phyloP scores from a whole-genome alignment of 1,140 invertebrate genomes.

The Drosophila ogumai region DNA sequence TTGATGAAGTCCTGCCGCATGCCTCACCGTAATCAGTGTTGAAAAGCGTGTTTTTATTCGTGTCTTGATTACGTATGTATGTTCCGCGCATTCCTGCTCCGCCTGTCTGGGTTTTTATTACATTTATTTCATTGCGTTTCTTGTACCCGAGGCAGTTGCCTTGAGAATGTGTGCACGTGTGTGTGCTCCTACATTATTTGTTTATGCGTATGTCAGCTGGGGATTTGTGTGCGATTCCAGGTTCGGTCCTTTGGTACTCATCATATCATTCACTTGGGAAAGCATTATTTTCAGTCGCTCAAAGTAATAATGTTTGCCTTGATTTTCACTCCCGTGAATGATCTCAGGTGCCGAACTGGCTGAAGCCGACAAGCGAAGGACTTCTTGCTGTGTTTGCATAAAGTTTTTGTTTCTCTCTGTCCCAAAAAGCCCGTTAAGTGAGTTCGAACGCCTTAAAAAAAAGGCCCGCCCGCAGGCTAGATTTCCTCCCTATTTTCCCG shows the following conservation, averaged over 20 bases:
- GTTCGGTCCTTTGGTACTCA: slow-evolving; percentile 17
- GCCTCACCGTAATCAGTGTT: slow-evolving; percentile 68
- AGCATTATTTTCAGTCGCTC: slow-evolving; percentile 18
- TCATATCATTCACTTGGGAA: slow-evolving; percentile 61
- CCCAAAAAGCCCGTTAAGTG: slow-evolving; percentile 47
- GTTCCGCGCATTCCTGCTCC: slow-evolving; percentile 10
- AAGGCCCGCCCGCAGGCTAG: slow-evolving; percentile 29
- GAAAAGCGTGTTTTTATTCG: slow-evolving; percentile 63
- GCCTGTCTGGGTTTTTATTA: slow-evolving; percentile 64
- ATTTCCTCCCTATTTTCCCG: neutral
- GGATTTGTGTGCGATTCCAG: slow-evolving; percentile 50
- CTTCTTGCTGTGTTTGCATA: slow-evolving; percentile 77
- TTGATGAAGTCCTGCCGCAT: slow-evolving; percentile 64
- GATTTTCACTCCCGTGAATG: slow-evolving; percentile 37
- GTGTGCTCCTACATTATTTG: slow-evolving; percentile 32
- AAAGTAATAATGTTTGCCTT: slow-evolving; percentile 15
- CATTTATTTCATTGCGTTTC: slow-evolving; percentile 59
- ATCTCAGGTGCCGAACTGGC: slow-evolving; percentile 4
- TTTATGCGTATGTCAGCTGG: slow-evolving; percentile 44
- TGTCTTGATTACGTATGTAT: slow-evolving; percentile 33
- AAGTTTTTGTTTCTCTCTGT: slow-evolving; percentile 51
- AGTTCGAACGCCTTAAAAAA: slow-evolving; percentile 43
- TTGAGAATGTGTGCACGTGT: slow-evolving; percentile 17
- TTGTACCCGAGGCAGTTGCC: slow-evolving; percentile 35
- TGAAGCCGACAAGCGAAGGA: slow-evolving; percentile 13